Conservation (phyloP, 1,140 invertebrate species). For the Hestina assimilis region DNA sequence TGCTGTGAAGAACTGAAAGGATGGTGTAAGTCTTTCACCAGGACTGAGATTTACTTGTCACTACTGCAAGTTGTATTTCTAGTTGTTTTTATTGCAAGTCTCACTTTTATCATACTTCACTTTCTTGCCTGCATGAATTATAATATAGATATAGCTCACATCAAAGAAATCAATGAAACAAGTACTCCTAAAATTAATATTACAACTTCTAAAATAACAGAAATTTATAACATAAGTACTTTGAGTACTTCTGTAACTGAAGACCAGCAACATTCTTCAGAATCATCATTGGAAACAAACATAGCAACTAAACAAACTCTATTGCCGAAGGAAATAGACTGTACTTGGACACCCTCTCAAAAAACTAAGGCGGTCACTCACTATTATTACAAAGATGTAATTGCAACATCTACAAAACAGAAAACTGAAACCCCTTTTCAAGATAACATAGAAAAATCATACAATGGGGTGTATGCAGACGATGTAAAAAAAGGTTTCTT, state of each 20-base stretch:
- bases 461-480: constrained; percentile 15
- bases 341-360: constrained; percentile 50
- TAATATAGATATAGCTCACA: not conserved
- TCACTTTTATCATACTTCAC: constrained; percentile 58
- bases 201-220: not conserved
- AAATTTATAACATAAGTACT: no score
- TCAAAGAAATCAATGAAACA: not conserved
- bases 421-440: not conserved
- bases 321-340: constrained; percentile 33
- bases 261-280: not conserved
- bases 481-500: constrained; percentile 26
- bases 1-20: constrained; percentile 53
- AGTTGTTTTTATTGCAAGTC: constrained; percentile 38
- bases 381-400: constrained; percentile 35
- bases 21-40: constrained; percentile 63
- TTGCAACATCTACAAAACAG: not conserved
- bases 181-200: no score
- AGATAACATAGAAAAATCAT: not conserved
- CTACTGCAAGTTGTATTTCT: constrained; percentile 47
- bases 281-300: not conserved
- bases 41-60: constrained; percentile 40
- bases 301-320: constrained; percentile 3
- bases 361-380: constrained; percentile 39
- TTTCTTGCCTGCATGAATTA: constrained; percentile 29
- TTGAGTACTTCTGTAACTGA: no score